Base-by-base conservation (phyloP, 2,113 vertebrate species). In the Alces alces region DNA sequence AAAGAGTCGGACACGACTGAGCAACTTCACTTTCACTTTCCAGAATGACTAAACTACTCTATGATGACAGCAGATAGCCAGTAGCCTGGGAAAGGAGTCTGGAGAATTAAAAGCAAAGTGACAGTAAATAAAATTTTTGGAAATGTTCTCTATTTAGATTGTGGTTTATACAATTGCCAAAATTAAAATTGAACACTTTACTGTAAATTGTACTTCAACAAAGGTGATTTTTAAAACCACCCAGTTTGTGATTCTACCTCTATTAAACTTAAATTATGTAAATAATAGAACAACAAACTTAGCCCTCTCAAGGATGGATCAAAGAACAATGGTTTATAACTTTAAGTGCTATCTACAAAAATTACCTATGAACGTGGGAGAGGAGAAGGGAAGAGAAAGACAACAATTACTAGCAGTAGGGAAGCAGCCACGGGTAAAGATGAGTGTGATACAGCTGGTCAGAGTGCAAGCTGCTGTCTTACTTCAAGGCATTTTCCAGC, bases 261-360 rank as follows among this genome's bases (percentile, higher is more conserved):
- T 89, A 28, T 47, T 85, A 73, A 89, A 73, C 15, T 94, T 66
- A 88, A 88, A 82, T 70, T 80, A 89, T 43, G 52, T 70, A 92
- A 92, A 73, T 50, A 83, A 57, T 2, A 61, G n/a, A 36, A 78
- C 19, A 30, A 47, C 52, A 73, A 54, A 84, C 84, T 25, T 93
- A 84, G 13, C 33, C 70, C 54, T 85, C 52, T 76, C 61, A 84
- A 45, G 28, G 45, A 93, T 12, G 57, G 25, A 66, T 57, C 70
- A 86, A 94, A 89, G 47, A 25, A 84, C 16, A 66, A 3, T 52
- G 39, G 52, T 95, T 43, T 89, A 43, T 50, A 70, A 58, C 16
- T 58, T 43, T 47, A 47, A 21, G 66, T 47, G 58, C 13, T 55
- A 45, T 66, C 21, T 33, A 70, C 93, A 94, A 80, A 66, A 79